A percentile compares a stretch with the other conserved stretches of the same genome.
These are phyloP conservation scores for Ceyx cyanopectus DNA, from an alignment of 2,113 vertebrate species.

Conservation along the genomic window DNA sequence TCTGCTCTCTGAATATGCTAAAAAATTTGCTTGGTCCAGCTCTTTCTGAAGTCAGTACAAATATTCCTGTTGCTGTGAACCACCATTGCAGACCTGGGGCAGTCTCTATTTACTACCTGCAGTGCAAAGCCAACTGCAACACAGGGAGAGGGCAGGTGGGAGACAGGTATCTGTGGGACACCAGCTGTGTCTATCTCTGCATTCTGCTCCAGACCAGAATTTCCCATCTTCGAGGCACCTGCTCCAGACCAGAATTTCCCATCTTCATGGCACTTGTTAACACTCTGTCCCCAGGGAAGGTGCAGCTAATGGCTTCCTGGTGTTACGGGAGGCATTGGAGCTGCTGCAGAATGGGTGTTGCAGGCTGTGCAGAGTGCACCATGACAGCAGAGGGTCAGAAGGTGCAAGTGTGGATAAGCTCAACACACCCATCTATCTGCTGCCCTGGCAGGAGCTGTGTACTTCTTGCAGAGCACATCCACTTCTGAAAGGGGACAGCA, in stretches of 20 bases:
- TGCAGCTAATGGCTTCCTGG: neutral
- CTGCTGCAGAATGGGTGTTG: rapidly evolving
- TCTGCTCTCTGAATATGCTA: neutral
- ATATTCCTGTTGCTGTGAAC: neutral
- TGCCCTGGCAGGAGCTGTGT: neutral
- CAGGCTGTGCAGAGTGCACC: rapidly evolving
- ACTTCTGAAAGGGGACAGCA: neutral
- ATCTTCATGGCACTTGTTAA: neutral
- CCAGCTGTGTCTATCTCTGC: neutral
- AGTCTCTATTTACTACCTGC: neutral
- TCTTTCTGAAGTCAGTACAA: neutral
- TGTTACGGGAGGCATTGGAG: neutral
- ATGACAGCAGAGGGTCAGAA: neutral
- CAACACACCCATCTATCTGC: neutral
- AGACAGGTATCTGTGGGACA: neutral
- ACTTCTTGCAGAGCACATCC: neutral
- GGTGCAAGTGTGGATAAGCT: neutral
- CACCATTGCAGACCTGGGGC: neutral
- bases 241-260: neutral
- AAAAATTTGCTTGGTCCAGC: neutral
- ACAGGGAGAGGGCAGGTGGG: neutral
- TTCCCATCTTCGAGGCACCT: neutral
- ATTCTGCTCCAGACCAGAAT: neutral
- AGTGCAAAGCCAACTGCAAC: neutral
- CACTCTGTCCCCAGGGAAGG: neutral